Base-by-base conservation (phyloP, 64 coral and sea anemone species). In the Montipora capricornis region DNA sequence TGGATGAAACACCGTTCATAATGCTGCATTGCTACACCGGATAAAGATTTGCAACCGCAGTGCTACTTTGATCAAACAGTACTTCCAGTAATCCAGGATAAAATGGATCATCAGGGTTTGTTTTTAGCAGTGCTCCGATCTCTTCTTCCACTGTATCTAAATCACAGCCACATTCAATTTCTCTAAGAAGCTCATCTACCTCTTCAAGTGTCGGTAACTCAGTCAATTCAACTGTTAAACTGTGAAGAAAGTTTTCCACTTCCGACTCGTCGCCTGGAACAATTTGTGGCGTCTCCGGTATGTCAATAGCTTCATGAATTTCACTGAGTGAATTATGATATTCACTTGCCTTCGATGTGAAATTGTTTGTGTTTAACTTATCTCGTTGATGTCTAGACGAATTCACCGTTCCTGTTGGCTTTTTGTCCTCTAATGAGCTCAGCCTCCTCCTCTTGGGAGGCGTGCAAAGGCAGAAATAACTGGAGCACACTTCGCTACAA, bases 41-140 rank as follows among this genome's bases (percentile, higher is more conserved):
- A 6, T 8, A 57, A 57, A 57, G 11, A 6, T 57, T 57, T 57
- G 53, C 6, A 57, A 6, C 11, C 53, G 53, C 53, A 57, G 53
- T 57, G 53, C 11, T 57, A 57, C 47, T 59, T 71, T 79, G 93
- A 46, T 89, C 76, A 50, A 93, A 97, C 89, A 97, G 80, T 70
- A 94, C 90, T 45, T 97, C 95, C 47, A 98, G 82, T 69, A 98
- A 91, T 3, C 96, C 96, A 1, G 96, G 96, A 8, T 95, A 69
- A 83, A 98, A 98, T 8, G 93, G 96, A 84, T 98, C 96, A 68
- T 81, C 88, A 85, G 74, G 80, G 57, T 68, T 88, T 14, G 73
- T 90, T 53, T 86, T 90, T 51, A 76, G 75, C 80, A 71, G 52
- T 86, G 80, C 88, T 62, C 82, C 82, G 77, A 81, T 68, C 74